Evolutionary conservation across 2,797 vertebrate species (phyloP).

Genomic region (Poeciliopsis infans): DNA sequence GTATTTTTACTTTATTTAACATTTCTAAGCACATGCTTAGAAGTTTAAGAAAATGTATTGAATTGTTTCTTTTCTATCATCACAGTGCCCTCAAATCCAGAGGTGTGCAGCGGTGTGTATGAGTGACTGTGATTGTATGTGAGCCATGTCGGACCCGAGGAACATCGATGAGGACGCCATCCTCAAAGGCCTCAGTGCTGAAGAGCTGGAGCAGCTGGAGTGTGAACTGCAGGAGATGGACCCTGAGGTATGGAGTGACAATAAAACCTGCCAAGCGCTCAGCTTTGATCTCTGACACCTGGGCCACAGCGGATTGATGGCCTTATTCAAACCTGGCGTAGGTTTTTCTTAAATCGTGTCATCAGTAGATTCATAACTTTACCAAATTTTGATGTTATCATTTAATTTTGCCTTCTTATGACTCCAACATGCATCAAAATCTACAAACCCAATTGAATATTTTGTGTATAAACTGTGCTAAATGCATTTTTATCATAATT

Average conservation of each 20-base stretch:
- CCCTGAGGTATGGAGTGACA: slow-evolving; percentile 85
- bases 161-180: slow-evolving; percentile 97
- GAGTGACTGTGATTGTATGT: slow-evolving; percentile 63
- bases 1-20: slow-evolving; percentile 54
- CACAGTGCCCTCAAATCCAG: slow-evolving; percentile 54
- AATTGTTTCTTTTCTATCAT: background rate
- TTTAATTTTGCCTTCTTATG: background rate
- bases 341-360: background rate
- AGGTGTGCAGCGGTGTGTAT: slow-evolving; percentile 61
- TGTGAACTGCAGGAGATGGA: slow-evolving; percentile 94
- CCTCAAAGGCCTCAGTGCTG: slow-evolving; percentile 87
- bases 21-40: background rate
- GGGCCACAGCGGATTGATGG: fast-evolving
- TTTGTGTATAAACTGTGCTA: background rate
- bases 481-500: background rate
- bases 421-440: background rate
- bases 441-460: background rate
- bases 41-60: background rate
- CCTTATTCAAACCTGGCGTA: background rate
- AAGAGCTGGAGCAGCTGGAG: slow-evolving; percentile 91
- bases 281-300: background rate
- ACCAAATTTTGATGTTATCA: background rate
- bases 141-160: slow-evolving; percentile 89
- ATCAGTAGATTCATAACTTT: background rate
- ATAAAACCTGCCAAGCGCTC: background rate